These are phyloP conservation scores for Ennomos quercinarius DNA, from an alignment of 2,888 invertebrate genomes.

Conservation along the genomic window DNA sequence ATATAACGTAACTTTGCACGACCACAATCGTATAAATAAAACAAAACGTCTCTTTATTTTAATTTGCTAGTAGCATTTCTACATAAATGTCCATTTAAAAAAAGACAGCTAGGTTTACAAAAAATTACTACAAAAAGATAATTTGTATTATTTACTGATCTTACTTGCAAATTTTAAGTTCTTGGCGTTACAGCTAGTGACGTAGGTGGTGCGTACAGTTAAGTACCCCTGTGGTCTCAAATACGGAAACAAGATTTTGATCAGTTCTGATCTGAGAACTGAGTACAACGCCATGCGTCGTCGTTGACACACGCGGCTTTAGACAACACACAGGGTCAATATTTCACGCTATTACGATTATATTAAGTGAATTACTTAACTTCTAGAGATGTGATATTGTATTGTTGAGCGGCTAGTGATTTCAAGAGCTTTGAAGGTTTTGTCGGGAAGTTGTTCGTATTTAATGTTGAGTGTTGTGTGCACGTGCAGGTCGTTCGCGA, in stretches of 20 bases:
- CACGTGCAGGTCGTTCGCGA: slow-evolving; percentile 71
- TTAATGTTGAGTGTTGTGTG: slow-evolving; percentile 29
- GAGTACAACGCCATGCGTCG: slow-evolving; percentile 53
- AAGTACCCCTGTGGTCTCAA: slow-evolving; percentile 6
- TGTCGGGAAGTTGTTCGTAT: background rate
- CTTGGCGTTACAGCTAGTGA: slow-evolving; percentile 3
- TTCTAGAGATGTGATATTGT: background rate
- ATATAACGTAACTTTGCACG: too few species aligned
- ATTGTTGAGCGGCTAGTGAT: background rate
- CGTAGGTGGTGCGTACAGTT: slow-evolving; percentile 7
- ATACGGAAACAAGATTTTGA: slow-evolving; percentile 38
- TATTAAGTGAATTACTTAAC: slow-evolving; percentile 7
- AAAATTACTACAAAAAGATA: too few species aligned
- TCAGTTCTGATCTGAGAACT: slow-evolving; percentile 28
- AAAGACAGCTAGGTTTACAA: too few species aligned
- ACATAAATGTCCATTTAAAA: too few species aligned
- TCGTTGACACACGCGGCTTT: slow-evolving; percentile 48
- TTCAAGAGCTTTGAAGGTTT: background rate
- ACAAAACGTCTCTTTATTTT: too few species aligned
- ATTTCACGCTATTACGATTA: slow-evolving; percentile 16
- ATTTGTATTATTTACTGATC: background rate
- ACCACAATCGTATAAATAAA: too few species aligned
- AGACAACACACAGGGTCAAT: slow-evolving; percentile 38
- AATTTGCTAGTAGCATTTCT: too few species aligned
- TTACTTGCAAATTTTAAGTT: background rate